Percentiles rank a stretch among this genome's conserved stretches.
Evolutionary conservation across 1,140 invertebrate species (phyloP).

Genomic region (Zophobas atratus): DNA sequence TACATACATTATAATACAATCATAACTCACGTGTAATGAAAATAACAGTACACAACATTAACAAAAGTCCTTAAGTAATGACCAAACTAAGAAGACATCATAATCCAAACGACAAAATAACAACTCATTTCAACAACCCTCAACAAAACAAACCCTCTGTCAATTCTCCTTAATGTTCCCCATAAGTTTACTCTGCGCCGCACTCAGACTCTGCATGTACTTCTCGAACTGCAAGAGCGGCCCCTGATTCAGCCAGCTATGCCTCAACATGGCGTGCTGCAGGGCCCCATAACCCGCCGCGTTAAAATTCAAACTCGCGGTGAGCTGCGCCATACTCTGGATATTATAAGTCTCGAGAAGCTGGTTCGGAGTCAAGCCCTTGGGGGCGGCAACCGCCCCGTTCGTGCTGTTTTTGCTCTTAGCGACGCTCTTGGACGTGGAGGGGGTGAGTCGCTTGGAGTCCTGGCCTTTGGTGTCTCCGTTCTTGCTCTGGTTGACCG

Average conservation of each 20-base stretch:
- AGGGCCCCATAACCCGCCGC: slow-evolving; percentile 55
- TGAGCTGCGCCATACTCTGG: slow-evolving; percentile 65
- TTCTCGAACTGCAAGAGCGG: slow-evolving; percentile 65
- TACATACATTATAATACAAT: slow-evolving; percentile 59
- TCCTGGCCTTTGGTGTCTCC: not conserved
- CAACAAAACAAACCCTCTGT: slow-evolving; percentile 51
- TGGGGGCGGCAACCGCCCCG: not conserved
- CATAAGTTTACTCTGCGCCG: slow-evolving; percentile 52
- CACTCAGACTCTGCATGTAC: slow-evolving; percentile 63
- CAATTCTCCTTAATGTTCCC: slow-evolving; percentile 62
- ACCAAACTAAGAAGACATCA: slow-evolving; percentile 51
- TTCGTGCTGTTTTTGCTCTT: not conserved
- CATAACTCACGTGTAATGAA: slow-evolving; percentile 49
- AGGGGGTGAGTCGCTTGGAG: not conserved
- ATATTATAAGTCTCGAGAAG: slow-evolving; percentile 66
- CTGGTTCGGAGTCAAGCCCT: slow-evolving; percentile 60
- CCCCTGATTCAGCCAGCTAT: slow-evolving; percentile 62
- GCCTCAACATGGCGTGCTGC: slow-evolving; percentile 64
- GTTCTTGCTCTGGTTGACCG: slow-evolving; percentile 57
- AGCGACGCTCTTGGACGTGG: not conserved
- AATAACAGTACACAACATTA: slow-evolving; percentile 62
- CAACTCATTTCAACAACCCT: not conserved
- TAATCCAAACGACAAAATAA: slow-evolving; percentile 18
- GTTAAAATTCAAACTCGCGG: slow-evolving; percentile 65
- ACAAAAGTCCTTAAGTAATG: slow-evolving; percentile 51